A percentile compares a stretch with the other conserved stretches of the same genome.
These are phyloP conservation scores for Epirrita christyi DNA, from an alignment of 2,888 invertebrate species.

Conservation along the genomic window DNA sequence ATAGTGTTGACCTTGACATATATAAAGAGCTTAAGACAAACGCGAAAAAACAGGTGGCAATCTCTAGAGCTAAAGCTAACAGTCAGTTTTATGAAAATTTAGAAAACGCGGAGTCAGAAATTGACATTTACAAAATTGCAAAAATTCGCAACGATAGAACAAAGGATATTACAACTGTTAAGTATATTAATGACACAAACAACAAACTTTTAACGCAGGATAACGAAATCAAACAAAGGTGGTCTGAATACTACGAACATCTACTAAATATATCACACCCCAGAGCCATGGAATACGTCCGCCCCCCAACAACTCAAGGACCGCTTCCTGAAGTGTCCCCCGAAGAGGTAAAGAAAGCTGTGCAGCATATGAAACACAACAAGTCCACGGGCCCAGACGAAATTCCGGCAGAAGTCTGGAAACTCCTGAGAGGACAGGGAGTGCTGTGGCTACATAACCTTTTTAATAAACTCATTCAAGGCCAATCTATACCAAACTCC, in stretches of 20 bases:
- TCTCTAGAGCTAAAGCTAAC: no score
- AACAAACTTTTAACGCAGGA: neutral
- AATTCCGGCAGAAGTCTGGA: conserved; percentile 9
- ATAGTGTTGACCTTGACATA: no score
- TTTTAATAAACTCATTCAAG: neutral
- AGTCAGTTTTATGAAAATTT: no score
- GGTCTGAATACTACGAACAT: conserved; percentile 1
- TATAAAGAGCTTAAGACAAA: no score
- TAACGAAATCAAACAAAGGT: neutral
- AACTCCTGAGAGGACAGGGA: neutral
- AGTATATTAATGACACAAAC: neutral
- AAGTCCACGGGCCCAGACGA: conserved; percentile 9
- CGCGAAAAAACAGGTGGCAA: no score
- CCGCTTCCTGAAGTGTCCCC: neutral
- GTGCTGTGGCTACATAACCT: neutral
- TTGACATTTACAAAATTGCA: conserved; percentile 1
- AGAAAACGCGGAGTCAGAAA: neutral
- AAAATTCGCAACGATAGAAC: neutral
- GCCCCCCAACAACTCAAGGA: neutral
- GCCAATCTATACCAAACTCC: neutral
- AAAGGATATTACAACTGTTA: neutral
- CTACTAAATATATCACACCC: neutral
- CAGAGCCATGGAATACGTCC: neutral
- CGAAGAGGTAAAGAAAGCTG: neutral
- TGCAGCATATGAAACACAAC: conserved; percentile 7